Evolutionary conservation across 2,113 vertebrate genomes (phyloP), one percentile per base, ranked within the genome.

Genomic region (Holacanthus passer): DNA sequence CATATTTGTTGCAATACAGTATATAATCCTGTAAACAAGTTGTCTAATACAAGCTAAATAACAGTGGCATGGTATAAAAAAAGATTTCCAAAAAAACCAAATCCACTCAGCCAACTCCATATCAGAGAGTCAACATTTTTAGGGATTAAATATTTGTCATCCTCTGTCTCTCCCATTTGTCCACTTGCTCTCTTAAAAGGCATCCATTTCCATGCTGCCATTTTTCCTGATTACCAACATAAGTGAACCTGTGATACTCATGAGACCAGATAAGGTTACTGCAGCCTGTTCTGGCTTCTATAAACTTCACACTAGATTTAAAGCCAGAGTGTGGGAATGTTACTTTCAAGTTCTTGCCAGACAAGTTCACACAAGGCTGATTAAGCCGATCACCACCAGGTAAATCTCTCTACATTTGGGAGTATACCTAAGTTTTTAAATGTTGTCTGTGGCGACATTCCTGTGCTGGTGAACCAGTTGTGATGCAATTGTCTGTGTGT

Each of bases 91-190:
- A 20, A 35, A n/a, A 41, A 17, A 62, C n/a, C n/a, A 63, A 32
- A 71, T 35, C 27, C 35, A 70, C 47, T 53, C 13, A 41, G 19
- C 24, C n/a, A 58, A 32, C 52, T 35, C 39, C 19, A 45, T 5
- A 55, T 77, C 9, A n/a, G 24, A 56, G 10, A 56, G 63, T 37
- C 43, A 41, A 53, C 32, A 39, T 69, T 37, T 64, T 41, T 13
- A 56, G 35, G 68, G 35, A 41, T 71, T 56, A 41, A 39, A 71
- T 37, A 5, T 27, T 62, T 77, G 63, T 32, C 56, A 43, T 32
- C 66, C 65, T 47, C 37, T 48, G 9, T 59, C 12, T 60, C 65
- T 32, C 22, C 22, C 48, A 47, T 69, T 69, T 76, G 32, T 70
- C 17, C 17, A 19, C 71, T 50, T 47, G 22, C 12, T 56, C 24